Conservation (phyloP, 2,888 invertebrate genomes). For the Agonopterix alstromeriana region DNA sequence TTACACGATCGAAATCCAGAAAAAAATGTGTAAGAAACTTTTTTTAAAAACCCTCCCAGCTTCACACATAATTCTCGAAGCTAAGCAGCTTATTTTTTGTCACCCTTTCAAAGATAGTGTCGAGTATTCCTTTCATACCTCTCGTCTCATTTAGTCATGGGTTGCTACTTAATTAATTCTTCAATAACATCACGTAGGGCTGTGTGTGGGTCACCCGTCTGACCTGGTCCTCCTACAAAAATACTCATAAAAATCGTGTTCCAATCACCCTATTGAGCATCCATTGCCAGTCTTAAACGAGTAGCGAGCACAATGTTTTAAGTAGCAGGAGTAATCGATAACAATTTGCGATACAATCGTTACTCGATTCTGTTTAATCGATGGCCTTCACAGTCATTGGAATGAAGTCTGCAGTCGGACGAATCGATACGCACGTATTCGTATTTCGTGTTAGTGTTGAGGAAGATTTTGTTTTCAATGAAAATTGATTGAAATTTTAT, state of each 20-base stretch:
- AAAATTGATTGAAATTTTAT: constrained; percentile 13
- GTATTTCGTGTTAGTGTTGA: neutral
- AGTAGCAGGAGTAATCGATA: neutral
- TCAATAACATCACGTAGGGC: constrained; percentile 53
- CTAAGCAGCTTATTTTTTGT: neutral
- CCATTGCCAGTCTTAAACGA: constrained; percentile 10
- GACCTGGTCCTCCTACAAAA: constrained; percentile 22
- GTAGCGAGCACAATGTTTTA: neutral
- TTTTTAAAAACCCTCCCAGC: too few species aligned
- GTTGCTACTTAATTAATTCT: constrained; percentile 47
- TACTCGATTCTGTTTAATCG: constrained; percentile 22
- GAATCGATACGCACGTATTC: constrained; percentile 41
- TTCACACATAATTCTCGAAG: too few species aligned
- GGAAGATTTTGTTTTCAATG: constrained; percentile 14
- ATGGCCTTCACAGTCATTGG: constrained; percentile 26
- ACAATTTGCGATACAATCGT: neutral
- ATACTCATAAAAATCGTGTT: constrained; percentile 5
- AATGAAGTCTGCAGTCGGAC: constrained; percentile 13
- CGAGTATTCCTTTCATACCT: neutral
- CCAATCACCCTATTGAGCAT: constrained; percentile 4
- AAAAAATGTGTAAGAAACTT: too few species aligned
- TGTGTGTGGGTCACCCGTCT: constrained; percentile 33
- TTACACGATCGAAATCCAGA: too few species aligned
- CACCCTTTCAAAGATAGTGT: neutral
- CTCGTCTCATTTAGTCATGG: constrained; percentile 7